These are phyloP conservation scores for Stomatorhinus walkeri DNA, from an alignment of 2,797 vertebrate genomes.

Conservation along the genomic window DNA sequence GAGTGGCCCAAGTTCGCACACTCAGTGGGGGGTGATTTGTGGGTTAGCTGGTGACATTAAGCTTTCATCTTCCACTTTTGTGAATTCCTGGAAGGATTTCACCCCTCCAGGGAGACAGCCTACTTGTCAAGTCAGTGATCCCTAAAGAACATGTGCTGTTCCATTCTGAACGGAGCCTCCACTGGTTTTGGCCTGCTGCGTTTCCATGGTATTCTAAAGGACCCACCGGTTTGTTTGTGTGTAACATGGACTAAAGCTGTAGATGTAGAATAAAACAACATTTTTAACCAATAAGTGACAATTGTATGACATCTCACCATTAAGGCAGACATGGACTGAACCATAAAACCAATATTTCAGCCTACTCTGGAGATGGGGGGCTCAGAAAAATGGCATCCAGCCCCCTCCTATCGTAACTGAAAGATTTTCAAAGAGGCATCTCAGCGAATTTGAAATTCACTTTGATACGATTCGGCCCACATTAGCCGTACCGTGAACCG, in stretches of 20 bases:
- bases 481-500: background rate
- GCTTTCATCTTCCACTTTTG: slow-evolving; percentile 47
- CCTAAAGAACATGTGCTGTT: slow-evolving; percentile 40
- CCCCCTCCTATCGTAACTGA: background rate
- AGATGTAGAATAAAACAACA: background rate
- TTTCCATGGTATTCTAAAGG: background rate
- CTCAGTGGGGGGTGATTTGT: slow-evolving; percentile 32
- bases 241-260: background rate
- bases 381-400: background rate
- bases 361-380: background rate
- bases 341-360: background rate
- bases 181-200: background rate
- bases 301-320: background rate
- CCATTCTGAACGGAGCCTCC: background rate
- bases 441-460: background rate
- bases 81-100: slow-evolving; percentile 42
- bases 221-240: background rate
- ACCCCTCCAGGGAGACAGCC: slow-evolving; percentile 34
- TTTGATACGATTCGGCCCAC: slow-evolving; percentile 34
- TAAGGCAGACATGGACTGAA: background rate
- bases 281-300: background rate
- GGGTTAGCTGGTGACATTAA: slow-evolving; percentile 38
- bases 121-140: slow-evolving; percentile 42
- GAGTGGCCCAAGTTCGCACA: slow-evolving; percentile 29
- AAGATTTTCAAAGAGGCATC: background rate